Evolutionary conservation across 2,113 vertebrate genomes (phyloP).

Genomic region (Galemys pyrenaicus): DNA sequence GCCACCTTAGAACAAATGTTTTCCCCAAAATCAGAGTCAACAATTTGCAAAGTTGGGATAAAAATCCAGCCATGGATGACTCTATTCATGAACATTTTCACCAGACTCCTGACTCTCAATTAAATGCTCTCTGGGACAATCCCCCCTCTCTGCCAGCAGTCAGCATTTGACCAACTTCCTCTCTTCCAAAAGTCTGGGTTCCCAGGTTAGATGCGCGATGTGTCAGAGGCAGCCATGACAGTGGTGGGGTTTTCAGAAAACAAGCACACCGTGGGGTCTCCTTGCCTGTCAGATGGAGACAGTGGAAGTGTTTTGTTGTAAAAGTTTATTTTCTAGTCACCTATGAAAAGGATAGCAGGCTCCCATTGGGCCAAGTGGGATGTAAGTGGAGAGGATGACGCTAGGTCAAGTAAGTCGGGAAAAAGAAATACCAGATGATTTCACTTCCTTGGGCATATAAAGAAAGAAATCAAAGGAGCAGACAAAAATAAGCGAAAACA

Average conservation of each 20-base stretch:
- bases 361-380: no score
- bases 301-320: neutral
- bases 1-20: no score
- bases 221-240: neutral
- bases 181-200: neutral
- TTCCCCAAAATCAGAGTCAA: no score
- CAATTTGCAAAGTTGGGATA: no score
- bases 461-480: no score
- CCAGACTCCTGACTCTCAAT: neutral
- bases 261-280: neutral
- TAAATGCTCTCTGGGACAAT: neutral
- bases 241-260: neutral
- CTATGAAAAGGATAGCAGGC: no score
- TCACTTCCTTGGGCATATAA: neutral
- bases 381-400: no score
- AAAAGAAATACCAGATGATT: no score
- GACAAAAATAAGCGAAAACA: no score
- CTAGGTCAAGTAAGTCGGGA: no score
- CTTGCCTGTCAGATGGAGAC: neutral
- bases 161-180: neutral
- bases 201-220: neutral
- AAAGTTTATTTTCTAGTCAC: neutral
- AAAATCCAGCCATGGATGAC: no score
- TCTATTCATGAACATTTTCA: neutral
- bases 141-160: neutral